phyloP scores from a whole-genome alignment of 2,113 vertebrate species.

The Puntigrus tetrazona region DNA sequence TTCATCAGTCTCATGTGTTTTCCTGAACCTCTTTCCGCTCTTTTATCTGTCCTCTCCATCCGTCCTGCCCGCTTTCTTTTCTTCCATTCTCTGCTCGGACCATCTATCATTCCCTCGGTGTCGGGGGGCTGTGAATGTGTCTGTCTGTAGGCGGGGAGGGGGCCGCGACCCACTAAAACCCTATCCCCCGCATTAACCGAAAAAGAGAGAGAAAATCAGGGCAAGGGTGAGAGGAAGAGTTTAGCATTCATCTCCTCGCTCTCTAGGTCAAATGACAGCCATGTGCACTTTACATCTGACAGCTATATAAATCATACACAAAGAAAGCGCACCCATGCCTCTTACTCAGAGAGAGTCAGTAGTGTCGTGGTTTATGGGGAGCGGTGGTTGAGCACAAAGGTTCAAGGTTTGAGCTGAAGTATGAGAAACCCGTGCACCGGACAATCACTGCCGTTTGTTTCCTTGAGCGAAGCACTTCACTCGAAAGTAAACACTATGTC shows the following conservation, averaged over 20 bases:
- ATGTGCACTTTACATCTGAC: constrained; percentile 14
- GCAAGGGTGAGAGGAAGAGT: constrained; percentile 3
- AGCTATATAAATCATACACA: constrained; percentile 11
- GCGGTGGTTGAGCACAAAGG: background rate
- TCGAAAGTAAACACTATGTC: background rate
- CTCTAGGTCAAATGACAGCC: constrained; percentile 23
- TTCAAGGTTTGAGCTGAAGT: background rate
- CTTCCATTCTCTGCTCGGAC: constrained; percentile 47
- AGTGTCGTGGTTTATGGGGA: background rate
- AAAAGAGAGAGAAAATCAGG: constrained; percentile 7
- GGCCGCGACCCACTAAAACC: background rate
- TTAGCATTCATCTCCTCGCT: constrained; percentile 26
- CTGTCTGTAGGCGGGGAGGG: constrained; percentile 12
- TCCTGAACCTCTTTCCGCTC: constrained; percentile 66
- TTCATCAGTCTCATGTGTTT: constrained; percentile 54
- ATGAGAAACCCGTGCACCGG: background rate
- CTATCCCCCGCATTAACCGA: background rate
- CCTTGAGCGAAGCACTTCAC: background rate
- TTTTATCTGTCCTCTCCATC: constrained; percentile 65
- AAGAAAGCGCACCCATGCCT: constrained; percentile 5
- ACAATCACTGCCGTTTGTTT: background rate
- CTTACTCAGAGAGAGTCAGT: background rate
- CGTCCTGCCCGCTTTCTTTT: constrained; percentile 56
- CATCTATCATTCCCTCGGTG: constrained; percentile 3
- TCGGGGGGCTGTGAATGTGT: constrained; percentile 31